Evolutionary conservation across 2,113 vertebrate species (phyloP).

Genomic region (Mola mola): DNA sequence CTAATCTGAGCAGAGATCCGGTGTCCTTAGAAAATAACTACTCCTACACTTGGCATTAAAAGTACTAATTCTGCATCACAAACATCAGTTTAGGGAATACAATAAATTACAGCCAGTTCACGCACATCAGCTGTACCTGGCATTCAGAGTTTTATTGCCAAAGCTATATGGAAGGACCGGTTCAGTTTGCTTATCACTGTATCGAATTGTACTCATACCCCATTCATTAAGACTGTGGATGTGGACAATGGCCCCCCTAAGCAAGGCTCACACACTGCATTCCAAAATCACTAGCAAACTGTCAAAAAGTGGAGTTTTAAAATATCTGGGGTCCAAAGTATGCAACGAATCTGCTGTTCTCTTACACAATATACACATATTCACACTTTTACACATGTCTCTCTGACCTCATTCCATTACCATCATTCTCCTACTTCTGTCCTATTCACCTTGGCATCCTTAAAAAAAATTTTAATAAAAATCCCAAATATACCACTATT

Average conservation of each 20-base stretch:
- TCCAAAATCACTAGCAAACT: neutral
- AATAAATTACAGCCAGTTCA: neutral
- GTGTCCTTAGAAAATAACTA: neutral
- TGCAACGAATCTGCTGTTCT: too few species aligned
- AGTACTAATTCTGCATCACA: neutral
- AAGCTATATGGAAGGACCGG: too few species aligned
- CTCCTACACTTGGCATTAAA: neutral
- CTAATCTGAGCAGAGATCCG: neutral
- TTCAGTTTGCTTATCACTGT: conserved; percentile 5
- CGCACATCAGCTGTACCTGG: conserved; percentile 1
- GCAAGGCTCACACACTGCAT: conserved; percentile 2
- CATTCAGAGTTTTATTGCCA: neutral
- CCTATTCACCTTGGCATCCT: too few species aligned
- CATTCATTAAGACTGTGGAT: conserved; percentile 38
- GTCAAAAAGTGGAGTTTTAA: too few species aligned
- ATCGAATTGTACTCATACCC: conserved; percentile 60
- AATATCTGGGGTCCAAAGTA: too few species aligned
- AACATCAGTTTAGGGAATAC: neutral
- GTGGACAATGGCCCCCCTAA: conserved; percentile 47
- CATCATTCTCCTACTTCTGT: too few species aligned
- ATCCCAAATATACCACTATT: too few species aligned
- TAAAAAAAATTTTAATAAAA: too few species aligned
- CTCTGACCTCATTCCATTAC: too few species aligned
- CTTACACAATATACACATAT: too few species aligned
- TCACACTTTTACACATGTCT: too few species aligned